Evolutionary conservation across 2,797 vertebrate genomes (phyloP).

Genomic region (Scolopax bukidnonensis): DNA sequence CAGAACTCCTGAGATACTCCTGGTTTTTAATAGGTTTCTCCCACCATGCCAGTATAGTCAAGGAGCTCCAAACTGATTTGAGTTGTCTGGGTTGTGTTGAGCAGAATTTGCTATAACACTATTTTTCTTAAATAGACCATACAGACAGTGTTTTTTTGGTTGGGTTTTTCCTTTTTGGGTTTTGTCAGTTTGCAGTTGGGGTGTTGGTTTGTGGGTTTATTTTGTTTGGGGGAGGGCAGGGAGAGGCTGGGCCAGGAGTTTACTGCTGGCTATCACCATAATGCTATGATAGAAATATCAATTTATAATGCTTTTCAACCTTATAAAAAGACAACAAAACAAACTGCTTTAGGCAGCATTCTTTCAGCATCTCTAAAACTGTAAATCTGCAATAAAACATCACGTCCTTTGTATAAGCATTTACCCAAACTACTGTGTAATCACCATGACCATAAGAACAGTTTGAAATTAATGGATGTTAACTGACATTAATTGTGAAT

Average conservation of each 20-base stretch:
- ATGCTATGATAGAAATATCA: background rate
- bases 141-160: background rate
- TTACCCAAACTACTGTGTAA: background rate
- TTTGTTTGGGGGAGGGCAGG: too few species aligned
- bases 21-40: background rate
- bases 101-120: background rate
- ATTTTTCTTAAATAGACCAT: background rate
- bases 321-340: background rate
- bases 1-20: background rate
- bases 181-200: too few species aligned
- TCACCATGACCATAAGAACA: background rate
- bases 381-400: background rate
- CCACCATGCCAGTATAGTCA: background rate
- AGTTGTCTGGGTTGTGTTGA: background rate
- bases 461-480: background rate
- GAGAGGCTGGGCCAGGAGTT: background rate
- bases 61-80: background rate
- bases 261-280: background rate
- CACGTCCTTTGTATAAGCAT: background rate
- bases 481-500: background rate
- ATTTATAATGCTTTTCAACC: background rate
- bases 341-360: background rate
- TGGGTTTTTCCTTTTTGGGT: accelerated
- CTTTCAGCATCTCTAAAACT: background rate
- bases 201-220: background rate